Evolutionary conservation across 2,113 vertebrate genomes (phyloP).

Genomic region (Nettapus auritus): DNA sequence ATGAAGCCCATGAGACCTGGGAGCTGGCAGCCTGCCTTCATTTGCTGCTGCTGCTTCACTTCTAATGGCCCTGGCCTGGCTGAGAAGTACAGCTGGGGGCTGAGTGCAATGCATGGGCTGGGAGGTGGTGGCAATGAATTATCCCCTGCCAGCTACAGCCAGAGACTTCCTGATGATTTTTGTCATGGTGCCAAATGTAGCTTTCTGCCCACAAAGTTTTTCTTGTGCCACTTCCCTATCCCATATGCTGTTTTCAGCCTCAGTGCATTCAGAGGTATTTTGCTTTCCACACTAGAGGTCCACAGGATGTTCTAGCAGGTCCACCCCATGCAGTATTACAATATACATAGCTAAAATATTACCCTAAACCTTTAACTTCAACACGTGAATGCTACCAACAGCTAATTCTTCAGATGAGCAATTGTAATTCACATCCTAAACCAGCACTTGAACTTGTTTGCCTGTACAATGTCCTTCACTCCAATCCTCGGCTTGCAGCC

Average conservation of each 20-base stretch:
- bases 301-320: neutral
- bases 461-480: conserved; percentile 1
- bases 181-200: neutral
- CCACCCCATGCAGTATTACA: neutral
- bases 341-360: neutral
- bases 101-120: neutral
- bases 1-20: neutral
- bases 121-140: neutral
- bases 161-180: neutral
- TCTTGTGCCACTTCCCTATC: neutral
- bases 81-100: neutral
- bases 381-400: neutral
- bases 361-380: neutral
- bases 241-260: neutral
- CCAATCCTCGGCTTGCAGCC: neutral
- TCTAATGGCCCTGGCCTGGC: neutral
- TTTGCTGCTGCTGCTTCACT: neutral
- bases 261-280: neutral
- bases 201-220: neutral
- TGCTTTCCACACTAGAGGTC: neutral
- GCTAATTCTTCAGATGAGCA: neutral
- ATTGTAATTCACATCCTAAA: conserved; percentile 18
- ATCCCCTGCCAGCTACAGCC: neutral
- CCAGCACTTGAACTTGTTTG: conserved; percentile 12
- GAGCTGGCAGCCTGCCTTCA: neutral